phyloP scores from a whole-genome alignment of 2,888 invertebrate genomes.

The Drosophila parthenogenetica region DNA sequence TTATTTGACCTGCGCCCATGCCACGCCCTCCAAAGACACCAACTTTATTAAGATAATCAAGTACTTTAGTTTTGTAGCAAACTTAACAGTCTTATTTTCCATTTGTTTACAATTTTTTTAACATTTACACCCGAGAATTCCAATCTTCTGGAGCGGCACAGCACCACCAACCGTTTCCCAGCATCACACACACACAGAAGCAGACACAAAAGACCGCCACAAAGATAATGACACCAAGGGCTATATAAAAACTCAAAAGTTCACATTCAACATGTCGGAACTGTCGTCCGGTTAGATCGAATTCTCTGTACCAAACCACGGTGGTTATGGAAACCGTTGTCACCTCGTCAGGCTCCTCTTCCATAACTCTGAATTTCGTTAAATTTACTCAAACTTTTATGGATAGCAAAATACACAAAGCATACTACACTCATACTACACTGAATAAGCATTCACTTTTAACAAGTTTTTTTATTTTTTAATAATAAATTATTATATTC shows the following conservation, averaged over 20 bases:
- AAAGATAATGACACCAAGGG: neutral
- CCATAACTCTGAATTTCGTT: neutral
- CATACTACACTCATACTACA: neutral
- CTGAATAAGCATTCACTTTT: too few relatives aligned
- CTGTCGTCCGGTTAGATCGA: neutral
- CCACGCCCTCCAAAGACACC: constrained; percentile 15
- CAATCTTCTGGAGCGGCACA: constrained; percentile 24
- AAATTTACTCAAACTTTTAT: neutral
- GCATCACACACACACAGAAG: neutral
- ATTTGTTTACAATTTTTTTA: too few relatives aligned
- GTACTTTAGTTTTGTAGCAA: neutral
- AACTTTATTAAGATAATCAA: neutral
- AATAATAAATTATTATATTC: too few relatives aligned
- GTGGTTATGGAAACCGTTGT: too few relatives aligned
- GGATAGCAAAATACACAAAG: neutral
- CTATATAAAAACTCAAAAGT: neutral
- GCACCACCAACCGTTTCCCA: constrained; percentile 27
- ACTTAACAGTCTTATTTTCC: too few relatives aligned
- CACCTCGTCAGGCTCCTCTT: neutral
- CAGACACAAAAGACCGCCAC: neutral
- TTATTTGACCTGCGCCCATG: constrained; percentile 46
- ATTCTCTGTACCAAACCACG: too few relatives aligned
- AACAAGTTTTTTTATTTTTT: too few relatives aligned
- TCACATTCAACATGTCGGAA: neutral
- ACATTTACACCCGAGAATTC: neutral